phyloP scores from a whole-genome alignment of 2,113 vertebrate species.

The Sapayoa aenigma region DNA sequence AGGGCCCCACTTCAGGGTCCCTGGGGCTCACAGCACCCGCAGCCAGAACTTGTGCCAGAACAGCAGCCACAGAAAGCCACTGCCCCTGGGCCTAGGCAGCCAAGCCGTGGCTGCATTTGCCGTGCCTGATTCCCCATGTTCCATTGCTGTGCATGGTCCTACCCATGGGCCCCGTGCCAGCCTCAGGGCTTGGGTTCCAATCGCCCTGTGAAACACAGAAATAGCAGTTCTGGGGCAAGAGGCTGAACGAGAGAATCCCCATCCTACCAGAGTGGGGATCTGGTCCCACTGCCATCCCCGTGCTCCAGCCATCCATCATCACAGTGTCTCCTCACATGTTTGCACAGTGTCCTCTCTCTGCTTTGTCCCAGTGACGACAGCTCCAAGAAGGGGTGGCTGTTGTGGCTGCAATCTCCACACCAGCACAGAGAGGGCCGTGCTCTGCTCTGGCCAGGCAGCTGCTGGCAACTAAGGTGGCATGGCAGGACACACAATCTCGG shows the following conservation, averaged over 20 bases:
- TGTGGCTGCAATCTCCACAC: accelerated
- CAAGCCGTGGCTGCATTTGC: background rate
- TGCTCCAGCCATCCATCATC: background rate
- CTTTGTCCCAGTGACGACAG: accelerated
- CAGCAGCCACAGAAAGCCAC: background rate
- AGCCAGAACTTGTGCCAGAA: accelerated
- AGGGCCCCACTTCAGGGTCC: background rate
- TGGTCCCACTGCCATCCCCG: accelerated
- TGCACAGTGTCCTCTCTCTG: background rate
- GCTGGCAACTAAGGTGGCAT: accelerated
- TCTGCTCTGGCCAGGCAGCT: background rate
- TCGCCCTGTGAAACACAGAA: accelerated
- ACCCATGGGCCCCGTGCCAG: accelerated
- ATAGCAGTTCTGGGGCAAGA: background rate
- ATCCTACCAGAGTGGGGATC: accelerated
- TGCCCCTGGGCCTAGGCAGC: background rate
- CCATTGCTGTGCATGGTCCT: accelerated
- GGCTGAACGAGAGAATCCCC: background rate
- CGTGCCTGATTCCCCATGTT: accelerated
- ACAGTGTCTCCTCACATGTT: accelerated
- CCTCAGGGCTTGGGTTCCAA: accelerated
- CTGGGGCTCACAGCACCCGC: accelerated
- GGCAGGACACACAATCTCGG: accelerated
- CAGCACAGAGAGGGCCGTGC: background rate
- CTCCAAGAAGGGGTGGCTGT: background rate